phyloP scores from a whole-genome alignment of 92 coral and sea anemone genomes.

The Porites divaricata region DNA sequence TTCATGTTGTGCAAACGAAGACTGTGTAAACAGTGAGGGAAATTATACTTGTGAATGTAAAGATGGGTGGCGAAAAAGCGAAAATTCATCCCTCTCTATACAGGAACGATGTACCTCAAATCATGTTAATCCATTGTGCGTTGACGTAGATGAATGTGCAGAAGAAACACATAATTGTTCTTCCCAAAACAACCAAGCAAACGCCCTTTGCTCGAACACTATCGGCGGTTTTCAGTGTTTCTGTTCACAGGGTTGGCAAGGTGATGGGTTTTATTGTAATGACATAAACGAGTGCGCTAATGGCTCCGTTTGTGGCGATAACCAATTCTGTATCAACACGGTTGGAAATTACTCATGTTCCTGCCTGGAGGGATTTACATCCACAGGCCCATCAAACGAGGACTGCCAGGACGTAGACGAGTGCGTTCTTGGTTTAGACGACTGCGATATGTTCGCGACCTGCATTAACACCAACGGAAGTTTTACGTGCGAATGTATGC shows the following conservation, averaged over 20 bases:
- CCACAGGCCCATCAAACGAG: conserved; percentile 37
- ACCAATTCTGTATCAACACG: conserved; percentile 55
- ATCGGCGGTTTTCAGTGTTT: conserved; percentile 62
- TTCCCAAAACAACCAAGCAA: conserved; percentile 36
- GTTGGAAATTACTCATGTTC: conserved; percentile 60
- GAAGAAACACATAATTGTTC: conserved; percentile 68
- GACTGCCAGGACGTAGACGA: conserved; percentile 65
- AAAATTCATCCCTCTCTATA: neutral
- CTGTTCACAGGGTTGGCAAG: conserved; percentile 61
- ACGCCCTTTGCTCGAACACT: conserved; percentile 49
- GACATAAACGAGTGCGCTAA: conserved; percentile 63
- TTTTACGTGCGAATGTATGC: conserved; percentile 52
- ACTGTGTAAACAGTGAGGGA: conserved; percentile 66
- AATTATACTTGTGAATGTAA: conserved; percentile 55
- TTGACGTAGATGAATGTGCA: conserved; percentile 65
- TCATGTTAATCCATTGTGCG: neutral
- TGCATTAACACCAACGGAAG: conserved; percentile 72
- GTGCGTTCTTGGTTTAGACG: conserved; percentile 55
- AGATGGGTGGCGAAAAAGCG: conserved; percentile 53
- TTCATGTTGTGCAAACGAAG: conserved; percentile 58
- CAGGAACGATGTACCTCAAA: neutral
- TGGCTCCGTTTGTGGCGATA: conserved; percentile 43
- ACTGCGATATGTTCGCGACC: conserved; percentile 56
- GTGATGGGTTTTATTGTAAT: conserved; percentile 64
- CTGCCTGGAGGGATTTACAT: conserved; percentile 66